These are phyloP conservation scores for Nomada ruficornis DNA, from an alignment of 2,888 invertebrate species.

Conservation along the genomic window DNA sequence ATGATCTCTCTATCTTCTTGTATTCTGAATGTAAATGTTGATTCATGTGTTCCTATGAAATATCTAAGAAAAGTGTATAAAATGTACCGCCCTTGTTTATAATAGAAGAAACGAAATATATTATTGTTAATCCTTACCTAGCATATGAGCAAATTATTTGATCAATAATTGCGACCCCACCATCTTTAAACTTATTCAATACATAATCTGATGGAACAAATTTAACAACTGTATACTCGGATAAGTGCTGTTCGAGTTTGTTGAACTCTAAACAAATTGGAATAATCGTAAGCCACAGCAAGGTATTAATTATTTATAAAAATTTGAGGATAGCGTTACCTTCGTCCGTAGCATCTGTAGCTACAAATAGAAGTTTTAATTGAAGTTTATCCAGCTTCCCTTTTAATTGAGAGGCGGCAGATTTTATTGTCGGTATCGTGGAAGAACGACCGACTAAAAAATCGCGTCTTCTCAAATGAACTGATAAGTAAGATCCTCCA, in stretches of 20 bases:
- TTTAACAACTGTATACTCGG: constrained; percentile 81
- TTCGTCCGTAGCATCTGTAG: constrained; percentile 91
- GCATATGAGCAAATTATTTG: constrained; percentile 97
- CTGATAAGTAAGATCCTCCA: constrained; percentile 91
- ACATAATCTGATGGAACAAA: constrained; percentile 85
- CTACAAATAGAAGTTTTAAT: constrained; percentile 90
- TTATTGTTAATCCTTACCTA: constrained; percentile 82
- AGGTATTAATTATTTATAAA: neutral
- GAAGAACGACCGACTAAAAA: constrained; percentile 91
- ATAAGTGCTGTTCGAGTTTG: constrained; percentile 84
- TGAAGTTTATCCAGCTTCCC: constrained; percentile 86
- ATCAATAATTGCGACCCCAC: constrained; percentile 96
- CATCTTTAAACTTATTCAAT: constrained; percentile 88
- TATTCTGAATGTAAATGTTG: constrained; percentile 98
- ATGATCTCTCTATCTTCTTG: constrained; percentile 98
- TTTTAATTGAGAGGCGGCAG: constrained; percentile 91
- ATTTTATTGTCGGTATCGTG: constrained; percentile 91
- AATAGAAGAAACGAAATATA: constrained; percentile 8
- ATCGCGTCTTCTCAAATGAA: constrained; percentile 95
- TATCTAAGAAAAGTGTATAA: constrained; percentile 83
- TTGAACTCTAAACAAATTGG: constrained; percentile 84
- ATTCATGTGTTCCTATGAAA: constrained; percentile 96
- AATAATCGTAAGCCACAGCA: neutral
- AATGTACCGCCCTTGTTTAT: constrained; percentile 23
- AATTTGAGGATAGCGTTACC: constrained; percentile 79